phyloP scores from a whole-genome alignment of 2,113 vertebrate species.

The Phasianus colchicus region DNA sequence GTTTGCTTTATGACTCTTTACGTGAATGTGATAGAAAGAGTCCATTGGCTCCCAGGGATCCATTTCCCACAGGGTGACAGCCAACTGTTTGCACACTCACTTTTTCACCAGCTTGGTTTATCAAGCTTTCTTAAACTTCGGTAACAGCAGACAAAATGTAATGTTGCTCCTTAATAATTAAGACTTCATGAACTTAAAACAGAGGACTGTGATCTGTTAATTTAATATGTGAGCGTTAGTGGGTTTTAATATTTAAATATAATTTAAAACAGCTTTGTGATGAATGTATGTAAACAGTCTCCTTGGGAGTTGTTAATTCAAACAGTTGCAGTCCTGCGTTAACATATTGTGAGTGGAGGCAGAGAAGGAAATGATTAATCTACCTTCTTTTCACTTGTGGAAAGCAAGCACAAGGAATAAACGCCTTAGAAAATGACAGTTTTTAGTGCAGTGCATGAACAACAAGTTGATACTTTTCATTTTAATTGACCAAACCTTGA shows the following conservation, averaged over 20 bases:
- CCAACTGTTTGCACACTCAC: not conserved
- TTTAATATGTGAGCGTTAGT: slow-evolving; percentile 22
- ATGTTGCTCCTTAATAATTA: not conserved
- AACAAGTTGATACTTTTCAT: not conserved
- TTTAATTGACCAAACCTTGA: not conserved
- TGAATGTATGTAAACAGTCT: not conserved
- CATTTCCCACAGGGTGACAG: not conserved
- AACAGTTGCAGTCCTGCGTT: not conserved
- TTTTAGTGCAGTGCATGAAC: not conserved
- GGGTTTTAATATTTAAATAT: slow-evolving; percentile 19
- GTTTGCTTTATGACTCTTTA: not conserved
- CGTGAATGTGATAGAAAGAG: not conserved
- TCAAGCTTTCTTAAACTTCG: not conserved
- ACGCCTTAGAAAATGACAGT: not conserved
- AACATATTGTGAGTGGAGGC: not conserved
- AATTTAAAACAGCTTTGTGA: slow-evolving; percentile 9
- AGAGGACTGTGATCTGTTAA: slow-evolving; percentile 19
- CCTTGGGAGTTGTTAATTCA: slow-evolving; percentile 7
- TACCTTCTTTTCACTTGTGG: not conserved
- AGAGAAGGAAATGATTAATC: slow-evolving; percentile 1
- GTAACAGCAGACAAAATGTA: not conserved
- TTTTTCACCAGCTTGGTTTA: not conserved
- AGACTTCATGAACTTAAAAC: slow-evolving; percentile 12
- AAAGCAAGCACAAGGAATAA: not conserved
- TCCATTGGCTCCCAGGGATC: slow-evolving; percentile 9